Evolutionary conservation across 64 coral and sea anemone species (phyloP).

Genomic region (Catalaphyllia jardinei): DNA sequence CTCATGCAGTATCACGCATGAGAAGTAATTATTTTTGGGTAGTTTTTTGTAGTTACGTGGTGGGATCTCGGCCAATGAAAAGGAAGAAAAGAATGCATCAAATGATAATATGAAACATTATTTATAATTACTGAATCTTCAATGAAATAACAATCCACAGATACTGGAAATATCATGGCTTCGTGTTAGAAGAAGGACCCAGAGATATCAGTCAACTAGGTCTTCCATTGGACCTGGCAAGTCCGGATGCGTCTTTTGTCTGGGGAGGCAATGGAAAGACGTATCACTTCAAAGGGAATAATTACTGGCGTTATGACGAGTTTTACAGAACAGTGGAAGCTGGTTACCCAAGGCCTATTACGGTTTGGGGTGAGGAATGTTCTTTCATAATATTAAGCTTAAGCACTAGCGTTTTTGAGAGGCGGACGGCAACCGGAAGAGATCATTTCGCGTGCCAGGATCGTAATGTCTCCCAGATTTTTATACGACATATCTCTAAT

Average conservation of each 20-base stretch:
- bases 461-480: too few relatives aligned
- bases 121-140: background rate
- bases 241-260: constrained; percentile 50
- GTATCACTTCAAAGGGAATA: constrained; percentile 66
- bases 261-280: constrained; percentile 50
- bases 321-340: background rate
- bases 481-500: too few relatives aligned
- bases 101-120: too few relatives aligned
- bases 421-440: too few relatives aligned
- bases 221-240: constrained; percentile 22
- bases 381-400: too few relatives aligned
- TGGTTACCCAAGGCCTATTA: constrained; percentile 44
- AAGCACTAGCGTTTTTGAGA: too few relatives aligned
- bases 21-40: too few relatives aligned
- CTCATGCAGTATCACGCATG: too few relatives aligned
- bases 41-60: too few relatives aligned
- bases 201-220: constrained; percentile 49
- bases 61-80: too few relatives aligned
- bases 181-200: constrained; percentile 38
- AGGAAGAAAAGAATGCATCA: too few relatives aligned
- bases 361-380: constrained; percentile 22
- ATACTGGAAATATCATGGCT: constrained; percentile 51
- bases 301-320: constrained; percentile 71
- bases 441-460: too few relatives aligned
- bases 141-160: background rate